These are phyloP conservation scores for Chaetogeoica ovagalla DNA, from an alignment of 2,888 invertebrate genomes.

Conservation along the genomic window DNA sequence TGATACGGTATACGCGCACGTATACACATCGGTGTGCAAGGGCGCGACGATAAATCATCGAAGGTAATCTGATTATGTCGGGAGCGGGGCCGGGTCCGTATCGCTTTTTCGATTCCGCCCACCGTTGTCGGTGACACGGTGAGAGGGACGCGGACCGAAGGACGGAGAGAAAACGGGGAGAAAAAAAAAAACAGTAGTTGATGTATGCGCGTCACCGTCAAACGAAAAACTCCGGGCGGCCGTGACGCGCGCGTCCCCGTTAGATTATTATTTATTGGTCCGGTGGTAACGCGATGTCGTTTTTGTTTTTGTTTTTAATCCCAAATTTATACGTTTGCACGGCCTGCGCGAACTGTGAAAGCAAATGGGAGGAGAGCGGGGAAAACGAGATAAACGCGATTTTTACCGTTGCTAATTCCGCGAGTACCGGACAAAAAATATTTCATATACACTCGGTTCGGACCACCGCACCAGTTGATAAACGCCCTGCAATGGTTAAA, in stretches of 20 bases:
- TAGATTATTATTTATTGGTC: conserved; percentile 16
- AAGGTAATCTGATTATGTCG: conserved; percentile 48
- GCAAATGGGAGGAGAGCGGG: too few relatives aligned
- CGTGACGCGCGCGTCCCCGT: not conserved
- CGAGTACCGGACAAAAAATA: too few relatives aligned
- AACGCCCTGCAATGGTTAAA: too few relatives aligned
- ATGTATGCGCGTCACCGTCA: conserved; percentile 42
- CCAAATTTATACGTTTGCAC: conserved; percentile 22
- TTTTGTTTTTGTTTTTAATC: conserved; percentile 26
- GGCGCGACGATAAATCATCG: conserved; percentile 40
- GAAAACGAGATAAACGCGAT: too few relatives aligned
- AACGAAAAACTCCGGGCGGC: conserved; percentile 18
- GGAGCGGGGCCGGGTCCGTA: conserved; percentile 9
- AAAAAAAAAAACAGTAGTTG: conserved; percentile 44
- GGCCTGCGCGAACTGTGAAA: not conserved
- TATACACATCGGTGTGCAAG: not conserved
- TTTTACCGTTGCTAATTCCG: too few relatives aligned
- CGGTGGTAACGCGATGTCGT: not conserved
- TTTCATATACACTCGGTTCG: too few relatives aligned
- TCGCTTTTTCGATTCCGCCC: conserved; percentile 29
- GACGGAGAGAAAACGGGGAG: not conserved
- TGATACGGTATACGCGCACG: not conserved
- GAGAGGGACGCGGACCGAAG: too few relatives aligned
- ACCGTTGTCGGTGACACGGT: too few relatives aligned
- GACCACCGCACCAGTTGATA: too few relatives aligned